Conservation (phyloP, 1,140 invertebrate species). For the Xylocopa sonorina region DNA sequence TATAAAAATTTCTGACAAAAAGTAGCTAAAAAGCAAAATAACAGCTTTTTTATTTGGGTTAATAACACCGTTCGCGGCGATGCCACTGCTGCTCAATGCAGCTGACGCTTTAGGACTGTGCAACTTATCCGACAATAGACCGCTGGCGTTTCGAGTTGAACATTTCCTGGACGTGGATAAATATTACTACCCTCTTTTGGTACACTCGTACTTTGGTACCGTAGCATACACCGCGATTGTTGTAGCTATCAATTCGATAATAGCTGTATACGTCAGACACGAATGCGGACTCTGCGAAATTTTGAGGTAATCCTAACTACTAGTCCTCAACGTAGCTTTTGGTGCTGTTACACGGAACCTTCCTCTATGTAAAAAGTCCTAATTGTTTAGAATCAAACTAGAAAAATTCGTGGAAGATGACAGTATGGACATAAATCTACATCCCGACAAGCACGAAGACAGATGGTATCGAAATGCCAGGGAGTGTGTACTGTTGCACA, state of each 20-base stretch:
- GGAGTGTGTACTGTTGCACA: constrained; percentile 58
- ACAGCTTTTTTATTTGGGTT: constrained; percentile 63
- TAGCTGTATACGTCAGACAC: constrained; percentile 60
- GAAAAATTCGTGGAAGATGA: constrained; percentile 47
- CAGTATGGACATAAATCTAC: constrained; percentile 44
- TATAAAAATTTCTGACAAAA: too few relatives aligned
- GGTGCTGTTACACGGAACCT: too few relatives aligned
- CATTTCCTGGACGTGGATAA: constrained; percentile 62
- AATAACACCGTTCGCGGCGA: constrained; percentile 62
- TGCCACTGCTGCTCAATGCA: constrained; percentile 57
- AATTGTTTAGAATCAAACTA: constrained; percentile 56
- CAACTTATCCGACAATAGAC: constrained; percentile 26
- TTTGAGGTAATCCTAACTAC: constrained; percentile 57
- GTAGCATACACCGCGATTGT: constrained; percentile 57
- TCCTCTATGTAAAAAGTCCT: too few relatives aligned
- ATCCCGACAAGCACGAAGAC: constrained; percentile 40
- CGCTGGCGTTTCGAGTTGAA: constrained; percentile 62
- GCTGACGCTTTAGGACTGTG: constrained; percentile 27
- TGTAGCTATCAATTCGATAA: constrained; percentile 63
- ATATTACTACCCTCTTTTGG: constrained; percentile 62
- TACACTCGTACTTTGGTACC: constrained; percentile 68
- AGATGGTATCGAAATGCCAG: constrained; percentile 40
- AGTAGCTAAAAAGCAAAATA: too few relatives aligned
- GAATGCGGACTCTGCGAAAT: constrained; percentile 66
- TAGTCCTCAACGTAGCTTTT: too few relatives aligned